These are phyloP conservation scores for Scatophagus argus DNA, from an alignment of 2,113 vertebrate species.

Conservation along the genomic window DNA sequence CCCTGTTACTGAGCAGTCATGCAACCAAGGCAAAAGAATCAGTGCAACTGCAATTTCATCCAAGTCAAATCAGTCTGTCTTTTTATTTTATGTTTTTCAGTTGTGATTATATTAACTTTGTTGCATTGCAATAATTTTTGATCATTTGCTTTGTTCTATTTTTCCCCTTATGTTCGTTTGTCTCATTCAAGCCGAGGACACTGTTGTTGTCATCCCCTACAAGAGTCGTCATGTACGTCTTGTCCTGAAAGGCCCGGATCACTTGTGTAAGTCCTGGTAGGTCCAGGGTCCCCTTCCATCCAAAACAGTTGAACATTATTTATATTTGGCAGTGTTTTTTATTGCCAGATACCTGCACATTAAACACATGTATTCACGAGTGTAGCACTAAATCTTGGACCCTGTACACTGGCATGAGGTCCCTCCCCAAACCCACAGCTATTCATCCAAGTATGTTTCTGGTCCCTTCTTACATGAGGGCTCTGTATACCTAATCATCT, in stretches of 20 bases:
- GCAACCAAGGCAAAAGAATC: no score
- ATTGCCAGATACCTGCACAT: constrained; percentile 19
- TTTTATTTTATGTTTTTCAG: not conserved
- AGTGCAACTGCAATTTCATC: no score
- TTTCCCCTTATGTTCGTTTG: constrained; percentile 26
- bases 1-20: no score
- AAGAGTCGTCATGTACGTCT: constrained; percentile 95
- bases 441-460: no score
- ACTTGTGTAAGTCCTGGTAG: constrained; percentile 96
- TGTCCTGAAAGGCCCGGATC: constrained; percentile 94
- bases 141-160: not conserved
- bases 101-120: not conserved
- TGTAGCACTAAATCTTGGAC: no score
- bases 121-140: not conserved
- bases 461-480: no score
- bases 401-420: no score
- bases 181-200: constrained; percentile 87
- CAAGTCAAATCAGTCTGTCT: not conserved
- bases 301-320: constrained; percentile 60
- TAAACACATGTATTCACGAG: no score
- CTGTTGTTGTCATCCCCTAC: constrained; percentile 91
- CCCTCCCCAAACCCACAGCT: no score
- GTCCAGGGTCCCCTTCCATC: constrained; percentile 82
- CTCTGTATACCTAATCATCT: no score
- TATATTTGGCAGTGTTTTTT: constrained; percentile 21